Evolutionary conservation across 2,113 vertebrate species (phyloP), one percentile per base, ranked within the genome.

Genomic region (Macrotus californicus): DNA sequence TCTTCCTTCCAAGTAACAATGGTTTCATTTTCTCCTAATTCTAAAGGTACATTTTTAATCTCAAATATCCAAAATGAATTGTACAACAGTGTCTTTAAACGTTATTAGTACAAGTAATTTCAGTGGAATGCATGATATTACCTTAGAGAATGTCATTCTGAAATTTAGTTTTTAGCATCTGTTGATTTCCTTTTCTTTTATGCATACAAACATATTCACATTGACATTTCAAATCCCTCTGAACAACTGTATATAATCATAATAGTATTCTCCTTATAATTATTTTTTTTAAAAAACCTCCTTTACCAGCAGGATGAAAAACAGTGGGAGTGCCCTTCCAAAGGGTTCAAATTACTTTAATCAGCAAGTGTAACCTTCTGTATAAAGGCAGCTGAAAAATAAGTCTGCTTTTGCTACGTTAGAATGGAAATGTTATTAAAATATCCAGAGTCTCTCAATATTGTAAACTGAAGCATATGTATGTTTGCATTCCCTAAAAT

Each of bases 341-440:
- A 64, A n/a, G 66, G 82, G 36, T 92, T 96, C 88, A 80, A 83
- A 92, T 91, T 41, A 87, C 85, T 96, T 94, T 96, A 94, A 54
- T 92, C 94, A 97, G 7, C 73, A 96, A 96, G 82, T 67, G 61
- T 77, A 96, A 92, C 41, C 86, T 97, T 90, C 61, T 91, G 84
- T 86, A 87, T 87, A 96, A 95, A 69, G 77, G 43, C 75, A 66
- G 46, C 7, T 12, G 14, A 80, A 29, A 88, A 72, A 31, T 29
- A 89, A 96, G 26, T 26, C 66, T 64, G 56, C 43, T 92, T 96
- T 93, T 96, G 91, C 76, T 87, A 95, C 93, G 77, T 97, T 94
- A 81, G 36, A 96, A 90, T 94, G 95, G 95, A 98, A 98, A 89
- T 79, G 88, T 50, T 81, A 96, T 94, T 94, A 94, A 97, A 98